Evolutionary conservation across 2,797 vertebrate genomes (phyloP).

Genomic region (Dendrocincla fuliginosa): DNA sequence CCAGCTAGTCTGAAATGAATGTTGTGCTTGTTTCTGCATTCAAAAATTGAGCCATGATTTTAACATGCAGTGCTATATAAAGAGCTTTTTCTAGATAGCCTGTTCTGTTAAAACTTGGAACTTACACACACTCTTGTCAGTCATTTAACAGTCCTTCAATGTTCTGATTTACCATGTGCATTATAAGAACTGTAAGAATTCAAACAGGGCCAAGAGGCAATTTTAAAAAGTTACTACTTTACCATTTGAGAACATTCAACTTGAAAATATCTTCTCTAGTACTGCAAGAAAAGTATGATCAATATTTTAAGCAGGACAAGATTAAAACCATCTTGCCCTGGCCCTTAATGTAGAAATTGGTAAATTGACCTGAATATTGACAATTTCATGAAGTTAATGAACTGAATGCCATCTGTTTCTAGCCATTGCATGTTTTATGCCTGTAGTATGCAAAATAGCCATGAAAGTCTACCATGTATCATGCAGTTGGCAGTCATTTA

Average conservation of each 20-base stretch:
- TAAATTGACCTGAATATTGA: background rate
- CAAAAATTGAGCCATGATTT: background rate
- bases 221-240: background rate
- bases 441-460: background rate
- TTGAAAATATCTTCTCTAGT: background rate
- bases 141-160: background rate
- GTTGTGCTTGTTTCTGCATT: background rate
- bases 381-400: background rate
- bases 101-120: background rate
- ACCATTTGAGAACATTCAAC: background rate
- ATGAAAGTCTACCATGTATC: background rate
- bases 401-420: background rate
- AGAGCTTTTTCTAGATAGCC: background rate
- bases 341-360: background rate
- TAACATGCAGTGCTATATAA: background rate
- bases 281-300: background rate
- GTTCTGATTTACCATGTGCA: background rate
- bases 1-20: background rate
- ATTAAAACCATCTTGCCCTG: background rate
- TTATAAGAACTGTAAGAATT: background rate
- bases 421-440: background rate
- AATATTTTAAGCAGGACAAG: background rate
- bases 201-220: background rate
- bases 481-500: background rate
- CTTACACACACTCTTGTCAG: background rate